Evolutionary conservation across 2,888 invertebrate genomes (phyloP), one percentile per base, ranked within the genome.

Genomic region (Rhagonycha lutea): DNA sequence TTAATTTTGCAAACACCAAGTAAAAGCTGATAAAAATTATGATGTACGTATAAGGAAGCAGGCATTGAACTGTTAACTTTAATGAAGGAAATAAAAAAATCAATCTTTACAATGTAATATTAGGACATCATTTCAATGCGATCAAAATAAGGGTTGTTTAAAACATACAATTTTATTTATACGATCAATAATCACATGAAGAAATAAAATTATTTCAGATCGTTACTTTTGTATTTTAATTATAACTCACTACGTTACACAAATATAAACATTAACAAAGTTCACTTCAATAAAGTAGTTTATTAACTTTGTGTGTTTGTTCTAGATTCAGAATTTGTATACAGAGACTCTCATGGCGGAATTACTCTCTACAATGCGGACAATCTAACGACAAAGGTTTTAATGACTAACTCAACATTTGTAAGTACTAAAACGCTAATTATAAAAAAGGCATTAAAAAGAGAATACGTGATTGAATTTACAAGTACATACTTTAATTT

Each of bases 361-460:
- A 90, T 96, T 71, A 93, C 94, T 62, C 90, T 95, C 80, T 93
- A 94, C 89, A 93, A 95, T 87, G 94, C 94, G 70, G 91, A 92
- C 83, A 94, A 93, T 86, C 91, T 94, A 85, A 94, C 93, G 83
- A 92, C 93, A 69, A 89, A 92, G 80, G 90, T 93, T 79, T 91
- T 95, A 75, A 94, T 95, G 92, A 93, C 93, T 84, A 95, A 95
- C 88, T 92, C 94, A 73, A 94, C 95, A 75, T 94, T 95, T 86
- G 95, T 95, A 89, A 94, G 95, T 93, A 85, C 67, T 65, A 60
- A 80, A 77, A 76, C 63, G 11, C 29, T 14, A 29, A 71, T 24
- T 28, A 18, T 70, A 23, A 61, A 70, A 18, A 18, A 32, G 18
- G 9, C 28, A 23, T 67, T 67, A 26, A 26, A 14, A 26, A 14